phyloP scores from a whole-genome alignment of 2,113 vertebrate genomes.

The Choloepus hoffmanni region DNA sequence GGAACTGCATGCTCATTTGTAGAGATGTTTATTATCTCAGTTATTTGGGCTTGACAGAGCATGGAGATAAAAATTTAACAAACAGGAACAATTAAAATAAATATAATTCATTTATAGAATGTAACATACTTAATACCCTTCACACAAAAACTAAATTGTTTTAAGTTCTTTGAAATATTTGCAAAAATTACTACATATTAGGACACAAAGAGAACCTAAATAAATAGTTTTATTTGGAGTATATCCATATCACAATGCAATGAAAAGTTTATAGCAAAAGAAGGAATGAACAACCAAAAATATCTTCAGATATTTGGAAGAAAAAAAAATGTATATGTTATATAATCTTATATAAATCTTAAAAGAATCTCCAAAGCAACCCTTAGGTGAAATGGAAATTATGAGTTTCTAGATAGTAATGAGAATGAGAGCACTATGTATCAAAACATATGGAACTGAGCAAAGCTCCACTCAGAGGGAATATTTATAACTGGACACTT shows the following conservation, averaged over 20 bases:
- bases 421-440: background rate
- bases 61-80: background rate
- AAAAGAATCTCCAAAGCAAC: background rate
- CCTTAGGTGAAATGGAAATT: background rate
- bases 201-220: background rate
- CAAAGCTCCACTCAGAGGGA: background rate
- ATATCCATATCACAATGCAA: background rate
- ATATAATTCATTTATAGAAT: constrained; percentile 10
- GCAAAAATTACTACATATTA: background rate
- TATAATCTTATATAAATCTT: background rate
- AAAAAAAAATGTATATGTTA: background rate
- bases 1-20: background rate
- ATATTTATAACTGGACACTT: background rate
- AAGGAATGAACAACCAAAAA: background rate
- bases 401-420: background rate
- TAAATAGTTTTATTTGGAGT: constrained; percentile 1
- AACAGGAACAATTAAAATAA: background rate
- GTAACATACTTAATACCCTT: background rate
- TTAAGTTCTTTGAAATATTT: constrained; percentile 46
- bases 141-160: background rate
- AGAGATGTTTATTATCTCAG: background rate
- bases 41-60: background rate
- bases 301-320: background rate
- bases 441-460: background rate
- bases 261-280: background rate